Base-by-base conservation (phyloP, 2,888 invertebrate genomes). In the Lagria hirta region DNA sequence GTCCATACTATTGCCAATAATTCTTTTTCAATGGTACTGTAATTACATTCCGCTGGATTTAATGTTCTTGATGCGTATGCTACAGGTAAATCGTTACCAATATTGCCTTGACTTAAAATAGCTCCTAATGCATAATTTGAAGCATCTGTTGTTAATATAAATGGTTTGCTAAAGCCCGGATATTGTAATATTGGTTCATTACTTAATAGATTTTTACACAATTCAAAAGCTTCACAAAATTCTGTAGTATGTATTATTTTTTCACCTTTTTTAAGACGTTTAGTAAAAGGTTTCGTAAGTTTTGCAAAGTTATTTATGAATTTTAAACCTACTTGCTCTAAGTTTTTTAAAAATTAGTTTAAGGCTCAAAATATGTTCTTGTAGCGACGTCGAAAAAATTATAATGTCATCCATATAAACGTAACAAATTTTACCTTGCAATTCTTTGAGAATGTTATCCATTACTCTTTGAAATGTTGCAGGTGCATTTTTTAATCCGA, bases 341-440 rank as follows among this genome's bases (percentile, higher is more conserved):
- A 54, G 33, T 21, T 35, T 26, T 15, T 48, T n/a, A 24, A 52
- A 54, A 8, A 51, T 44, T 11, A 12, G n/a, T n/a, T n/a, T n/a
- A n/a, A n/a, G n/a, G n/a, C n/a, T n/a, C n/a, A n/a, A n/a, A n/a
- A n/a, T n/a, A 30, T 48, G 49, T 35, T 52, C 36, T 34, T 51
- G 41, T n/a, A 50, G 35, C 1, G 33, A 40, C 1, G 36, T 37
- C 0, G 38, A 33, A 22, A 38, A 55, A n/a, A 51, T 42, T 1
- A 52, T 47, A 12, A 57, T 49, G 10, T 58, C 56, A 30, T 62
- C 59, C 6, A 59, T 15, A 22, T 61, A 59, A 1, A 58, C 52
- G 2, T 53, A 38, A 16, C 55, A 52, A 12, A 43, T 48, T 27
- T 52, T 41, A 6, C 44, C 44, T 17, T 50, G 48, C 4, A 60